Evolutionary conservation across 2,113 vertebrate species (phyloP), one percentile per base, ranked within the genome.

Genomic region (Progne subis): DNA sequence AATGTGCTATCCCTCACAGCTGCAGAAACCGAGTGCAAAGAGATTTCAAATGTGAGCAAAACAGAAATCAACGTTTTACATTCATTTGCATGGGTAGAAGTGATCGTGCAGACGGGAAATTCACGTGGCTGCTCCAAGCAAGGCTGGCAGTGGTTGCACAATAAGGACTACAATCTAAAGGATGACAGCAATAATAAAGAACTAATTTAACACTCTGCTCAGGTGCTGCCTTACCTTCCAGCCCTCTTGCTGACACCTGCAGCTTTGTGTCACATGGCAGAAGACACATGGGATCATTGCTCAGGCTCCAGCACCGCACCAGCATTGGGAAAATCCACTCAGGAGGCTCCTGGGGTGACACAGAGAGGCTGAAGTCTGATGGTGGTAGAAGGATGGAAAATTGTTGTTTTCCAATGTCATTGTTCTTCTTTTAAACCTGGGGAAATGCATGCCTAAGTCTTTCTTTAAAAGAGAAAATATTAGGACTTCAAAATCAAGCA

Each of bases 391-490:
- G 37, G 21, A 55, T 70, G 76, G 43, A 70, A 32, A 6, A 55
- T 6, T 14, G 41, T 20, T 0, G 0, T 12, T 90, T 88, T 17
- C 18, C 65, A 74, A 3, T 8, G 18, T 11, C 32, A 53, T 14
- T 52, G 26, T 15, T 78, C 46, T 83, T 70, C 41, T 81, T 68
- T 68, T 23, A 75, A 86, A 69, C 41, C 21, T 34, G 37, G 21
- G 69, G 46, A 79, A 94, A 72, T 61, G 60, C 13, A 84, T 14
- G 46, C 32, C 43, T 5, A 50, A 82, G 39, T 55, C 75, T 74
- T 60, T 11, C 49, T 71, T 93, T 72, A 77, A 89, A 91, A 69
- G 50, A 77, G 28, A 63, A 90, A 95, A 46, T 71, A 90, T 64
- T 77, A 67, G 44, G 43, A 37, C 72, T 68, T 39, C 26, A 47